Conservation (phyloP, 2,113 vertebrate species). For the Rhabdomys dilectus region DNA sequence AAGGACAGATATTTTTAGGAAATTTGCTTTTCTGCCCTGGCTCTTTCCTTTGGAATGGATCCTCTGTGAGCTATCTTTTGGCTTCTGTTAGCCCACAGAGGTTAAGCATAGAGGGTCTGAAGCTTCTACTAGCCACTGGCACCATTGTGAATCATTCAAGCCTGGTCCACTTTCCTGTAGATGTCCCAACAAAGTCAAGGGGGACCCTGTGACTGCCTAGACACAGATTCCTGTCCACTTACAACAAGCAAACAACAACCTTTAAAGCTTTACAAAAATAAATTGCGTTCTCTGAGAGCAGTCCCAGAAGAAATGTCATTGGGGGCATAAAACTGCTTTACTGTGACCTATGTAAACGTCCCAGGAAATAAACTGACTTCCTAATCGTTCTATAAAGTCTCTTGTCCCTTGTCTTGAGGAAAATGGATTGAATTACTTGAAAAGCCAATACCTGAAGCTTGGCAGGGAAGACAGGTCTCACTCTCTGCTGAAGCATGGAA, state of each 20-base stretch:
- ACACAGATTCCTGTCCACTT: constrained; percentile 55
- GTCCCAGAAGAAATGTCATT: constrained; percentile 69
- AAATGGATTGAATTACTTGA: constrained; percentile 58
- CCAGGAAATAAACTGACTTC: constrained; percentile 61
- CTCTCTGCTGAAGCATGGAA: background rate
- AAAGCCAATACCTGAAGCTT: constrained; percentile 38
- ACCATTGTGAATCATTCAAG: background rate
- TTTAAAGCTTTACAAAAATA: constrained; percentile 50
- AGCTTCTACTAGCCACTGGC: background rate
- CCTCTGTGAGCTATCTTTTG: no score
- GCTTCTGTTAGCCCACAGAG: rapidly evolving
- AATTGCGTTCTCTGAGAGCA: constrained; percentile 48
- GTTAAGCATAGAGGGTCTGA: rapidly evolving
- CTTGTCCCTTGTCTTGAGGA: constrained; percentile 39
- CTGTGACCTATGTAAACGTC: constrained; percentile 63
- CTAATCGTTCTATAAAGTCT: constrained; percentile 12
- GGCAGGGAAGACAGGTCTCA: background rate
- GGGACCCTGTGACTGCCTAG: background rate
- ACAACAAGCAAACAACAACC: constrained; percentile 36
- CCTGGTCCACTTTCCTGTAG: background rate
- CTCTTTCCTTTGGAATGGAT: background rate
- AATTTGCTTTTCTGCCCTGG: background rate
- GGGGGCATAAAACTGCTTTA: constrained; percentile 43
- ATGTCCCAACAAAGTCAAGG: background rate
- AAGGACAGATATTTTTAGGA: background rate